Conservation (phyloP, 2,113 vertebrate genomes). For the Leuciscus idus region DNA sequence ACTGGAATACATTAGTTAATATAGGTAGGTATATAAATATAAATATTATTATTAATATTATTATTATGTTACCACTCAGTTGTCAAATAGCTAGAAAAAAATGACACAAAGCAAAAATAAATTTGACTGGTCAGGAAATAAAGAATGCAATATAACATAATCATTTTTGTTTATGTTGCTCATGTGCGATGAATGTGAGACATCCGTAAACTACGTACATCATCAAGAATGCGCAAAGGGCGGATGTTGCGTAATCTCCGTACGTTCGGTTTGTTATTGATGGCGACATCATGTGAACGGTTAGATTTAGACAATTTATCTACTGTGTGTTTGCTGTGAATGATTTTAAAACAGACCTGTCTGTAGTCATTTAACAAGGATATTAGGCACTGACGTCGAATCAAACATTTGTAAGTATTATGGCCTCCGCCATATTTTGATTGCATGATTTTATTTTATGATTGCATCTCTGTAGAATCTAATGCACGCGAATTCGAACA, state of each 20-base stretch:
- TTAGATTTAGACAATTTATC: background rate
- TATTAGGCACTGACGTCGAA: background rate
- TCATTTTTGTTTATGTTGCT: background rate
- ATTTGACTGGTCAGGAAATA: background rate
- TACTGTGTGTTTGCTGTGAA: background rate
- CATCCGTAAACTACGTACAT: conserved; percentile 24
- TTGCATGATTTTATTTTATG: background rate
- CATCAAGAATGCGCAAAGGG: background rate
- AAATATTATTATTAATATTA: background rate
- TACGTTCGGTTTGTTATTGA: conserved; percentile 15
- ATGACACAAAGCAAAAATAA: background rate
- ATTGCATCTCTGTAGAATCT: background rate
- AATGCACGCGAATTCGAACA: background rate
- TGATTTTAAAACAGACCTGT: background rate
- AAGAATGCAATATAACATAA: background rate
- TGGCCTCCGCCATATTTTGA: background rate
- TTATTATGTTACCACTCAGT: background rate
- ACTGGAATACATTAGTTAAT: background rate
- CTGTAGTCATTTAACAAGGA: background rate
- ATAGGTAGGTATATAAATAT: background rate
- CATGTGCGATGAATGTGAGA: background rate
- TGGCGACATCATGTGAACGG: conserved; percentile 7
- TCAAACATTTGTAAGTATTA: background rate
- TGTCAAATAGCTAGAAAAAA: background rate
- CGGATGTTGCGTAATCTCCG: conserved; percentile 22